Conservation (phyloP, 2,113 vertebrate species). For the Rhinogobius similis region DNA sequence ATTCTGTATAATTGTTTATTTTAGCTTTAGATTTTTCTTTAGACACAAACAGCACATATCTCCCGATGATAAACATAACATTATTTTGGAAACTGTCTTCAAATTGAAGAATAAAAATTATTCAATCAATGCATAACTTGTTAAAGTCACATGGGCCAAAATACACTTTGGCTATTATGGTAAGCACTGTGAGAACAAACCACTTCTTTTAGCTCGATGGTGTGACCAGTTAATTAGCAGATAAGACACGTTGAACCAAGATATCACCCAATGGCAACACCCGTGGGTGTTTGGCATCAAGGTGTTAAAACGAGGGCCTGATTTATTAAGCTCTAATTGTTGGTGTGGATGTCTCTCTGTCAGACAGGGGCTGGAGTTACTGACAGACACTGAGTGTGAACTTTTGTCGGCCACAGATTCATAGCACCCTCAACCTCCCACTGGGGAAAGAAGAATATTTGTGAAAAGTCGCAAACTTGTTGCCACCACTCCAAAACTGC, state of each 20-base stretch:
- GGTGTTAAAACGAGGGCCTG: slow-evolving; percentile 75
- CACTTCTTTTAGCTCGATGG: not conserved
- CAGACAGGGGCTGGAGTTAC: slow-evolving; percentile 72
- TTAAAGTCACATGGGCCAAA: not conserved
- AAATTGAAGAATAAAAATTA: not conserved
- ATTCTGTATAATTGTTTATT: too few relatives aligned
- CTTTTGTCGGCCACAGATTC: slow-evolving; percentile 79
- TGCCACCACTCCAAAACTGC: slow-evolving; percentile 74
- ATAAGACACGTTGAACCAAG: slow-evolving; percentile 39
- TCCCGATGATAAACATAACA: not conserved
- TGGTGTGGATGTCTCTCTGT: slow-evolving; percentile 74
- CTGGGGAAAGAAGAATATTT: slow-evolving; percentile 70
- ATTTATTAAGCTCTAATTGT: slow-evolving; percentile 84
- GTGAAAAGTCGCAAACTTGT: slow-evolving; percentile 76
- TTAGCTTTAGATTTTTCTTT: too few relatives aligned
- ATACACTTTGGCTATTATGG: not conserved
- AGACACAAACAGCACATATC: not conserved
- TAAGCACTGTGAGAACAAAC: not conserved
- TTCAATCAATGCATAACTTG: not conserved
- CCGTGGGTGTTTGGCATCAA: slow-evolving; percentile 50
- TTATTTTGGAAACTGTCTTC: not conserved
- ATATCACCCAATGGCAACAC: slow-evolving; percentile 33
- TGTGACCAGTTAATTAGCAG: slow-evolving; percentile 41
- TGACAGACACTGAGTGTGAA: slow-evolving; percentile 79
- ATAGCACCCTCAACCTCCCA: slow-evolving; percentile 51